Evolutionary conservation across 2,113 vertebrate species (phyloP).

Genomic region (Diadophis punctatus): DNA sequence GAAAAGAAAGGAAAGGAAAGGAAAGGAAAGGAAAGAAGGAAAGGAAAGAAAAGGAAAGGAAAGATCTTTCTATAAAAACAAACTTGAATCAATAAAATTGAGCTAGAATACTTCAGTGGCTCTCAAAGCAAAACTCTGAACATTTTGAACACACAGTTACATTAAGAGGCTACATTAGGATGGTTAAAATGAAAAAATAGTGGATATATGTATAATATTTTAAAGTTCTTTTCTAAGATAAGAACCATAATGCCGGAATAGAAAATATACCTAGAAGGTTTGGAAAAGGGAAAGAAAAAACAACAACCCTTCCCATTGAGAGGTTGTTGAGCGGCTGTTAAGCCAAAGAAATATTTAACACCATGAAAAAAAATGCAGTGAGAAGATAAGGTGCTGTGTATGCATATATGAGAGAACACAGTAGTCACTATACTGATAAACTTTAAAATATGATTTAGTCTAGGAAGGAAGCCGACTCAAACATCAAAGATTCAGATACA

Average conservation of each 20-base stretch:
- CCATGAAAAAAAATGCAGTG: slow-evolving; percentile 16
- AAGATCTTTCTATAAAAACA: background rate
- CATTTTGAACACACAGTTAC: background rate
- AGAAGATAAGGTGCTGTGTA: slow-evolving; percentile 3
- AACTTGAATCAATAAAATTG: background rate
- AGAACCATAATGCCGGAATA: background rate
- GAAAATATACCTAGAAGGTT: background rate
- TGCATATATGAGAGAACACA: slow-evolving; percentile 16
- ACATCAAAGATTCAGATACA: slow-evolving; percentile 66
- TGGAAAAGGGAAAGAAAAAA: background rate
- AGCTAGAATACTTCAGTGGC: background rate
- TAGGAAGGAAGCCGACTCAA: slow-evolving; percentile 52
- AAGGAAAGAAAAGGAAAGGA: no score
- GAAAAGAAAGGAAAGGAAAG: no score
- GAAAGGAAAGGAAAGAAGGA: no score
- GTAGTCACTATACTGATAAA: slow-evolving; percentile 43
- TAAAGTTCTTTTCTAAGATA: background rate
- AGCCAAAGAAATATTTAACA: slow-evolving; percentile 36
- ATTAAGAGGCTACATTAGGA: background rate
- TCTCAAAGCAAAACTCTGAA: background rate
- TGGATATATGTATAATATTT: background rate
- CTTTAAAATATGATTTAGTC: slow-evolving; percentile 62
- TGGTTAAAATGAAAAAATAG: background rate
- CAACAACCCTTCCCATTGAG: accelerated
- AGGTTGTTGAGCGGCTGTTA: background rate